phyloP scores from a whole-genome alignment of 2,797 vertebrate genomes.

The Peromyscus nudipes region DNA sequence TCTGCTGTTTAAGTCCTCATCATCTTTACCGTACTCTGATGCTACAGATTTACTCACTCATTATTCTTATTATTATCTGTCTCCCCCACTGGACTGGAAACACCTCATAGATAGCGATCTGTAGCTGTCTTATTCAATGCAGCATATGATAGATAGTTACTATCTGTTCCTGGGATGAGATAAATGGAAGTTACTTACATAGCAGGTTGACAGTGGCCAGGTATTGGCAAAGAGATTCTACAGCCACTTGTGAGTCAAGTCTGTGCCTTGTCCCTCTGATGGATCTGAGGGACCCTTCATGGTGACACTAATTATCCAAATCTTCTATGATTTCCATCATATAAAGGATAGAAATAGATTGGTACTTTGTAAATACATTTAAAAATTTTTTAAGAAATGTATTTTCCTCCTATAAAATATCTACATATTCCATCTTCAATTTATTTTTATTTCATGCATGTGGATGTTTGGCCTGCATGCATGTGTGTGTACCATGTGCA shows the following conservation, averaged over 20 bases:
- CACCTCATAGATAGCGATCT: background rate
- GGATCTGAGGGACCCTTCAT: slow-evolving; percentile 29
- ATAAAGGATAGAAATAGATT: background rate
- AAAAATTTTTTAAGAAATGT: slow-evolving; percentile 14
- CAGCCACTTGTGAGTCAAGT: background rate
- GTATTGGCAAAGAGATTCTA: background rate
- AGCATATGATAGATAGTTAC: background rate
- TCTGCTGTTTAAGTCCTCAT: background rate
- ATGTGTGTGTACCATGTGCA: background rate
- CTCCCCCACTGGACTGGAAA: background rate
- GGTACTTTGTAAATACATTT: background rate
- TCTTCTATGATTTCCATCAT: background rate
- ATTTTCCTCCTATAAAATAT: background rate
- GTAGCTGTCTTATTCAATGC: background rate
- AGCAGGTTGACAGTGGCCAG: background rate
- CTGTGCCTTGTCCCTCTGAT: background rate
- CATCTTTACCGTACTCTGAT: background rate
- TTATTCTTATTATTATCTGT: background rate
- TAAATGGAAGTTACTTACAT: background rate
- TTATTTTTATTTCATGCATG: background rate
- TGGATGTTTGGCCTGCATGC: background rate
- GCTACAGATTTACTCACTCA: background rate
- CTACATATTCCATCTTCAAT: too few relatives aligned
- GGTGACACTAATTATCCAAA: background rate
- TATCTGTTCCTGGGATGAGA: background rate